These are phyloP conservation scores for Heliconius ethilla DNA, from an alignment of 2,888 invertebrate species.

Conservation along the genomic window DNA sequence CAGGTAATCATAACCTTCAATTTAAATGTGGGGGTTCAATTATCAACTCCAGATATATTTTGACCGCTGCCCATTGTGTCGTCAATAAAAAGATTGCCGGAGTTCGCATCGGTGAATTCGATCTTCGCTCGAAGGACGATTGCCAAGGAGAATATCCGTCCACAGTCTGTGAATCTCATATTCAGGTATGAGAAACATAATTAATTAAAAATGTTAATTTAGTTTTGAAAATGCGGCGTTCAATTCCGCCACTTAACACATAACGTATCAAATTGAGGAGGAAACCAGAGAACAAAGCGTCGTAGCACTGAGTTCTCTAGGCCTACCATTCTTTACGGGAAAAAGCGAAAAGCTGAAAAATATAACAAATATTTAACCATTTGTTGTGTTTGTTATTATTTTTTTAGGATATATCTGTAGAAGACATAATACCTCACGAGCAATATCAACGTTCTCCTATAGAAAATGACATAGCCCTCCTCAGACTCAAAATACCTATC, in stretches of 20 bases:
- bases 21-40: slow-evolving; percentile 73
- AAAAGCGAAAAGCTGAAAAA: neutral
- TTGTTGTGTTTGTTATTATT: neutral
- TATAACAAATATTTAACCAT: neutral
- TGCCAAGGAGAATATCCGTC: slow-evolving; percentile 27
- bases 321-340: too few relatives aligned
- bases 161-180: slow-evolving; percentile 17
- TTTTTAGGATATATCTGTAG: slow-evolving; percentile 21
- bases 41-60: slow-evolving; percentile 70
- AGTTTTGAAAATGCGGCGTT: too few relatives aligned
- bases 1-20: slow-evolving; percentile 11
- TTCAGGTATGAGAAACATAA: slow-evolving; percentile 22
- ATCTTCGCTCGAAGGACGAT: slow-evolving; percentile 16
- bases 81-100: slow-evolving; percentile 29
- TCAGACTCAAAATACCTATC: slow-evolving; percentile 31
- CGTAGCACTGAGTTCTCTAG: too few relatives aligned
- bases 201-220: neutral
- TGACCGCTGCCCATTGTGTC: slow-evolving; percentile 73
- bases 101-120: slow-evolving; percentile 36
- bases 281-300: too few relatives aligned
- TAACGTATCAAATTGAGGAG: too few relatives aligned
- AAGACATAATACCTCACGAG: slow-evolving; percentile 13
- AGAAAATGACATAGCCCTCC: slow-evolving; percentile 35
- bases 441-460: slow-evolving; percentile 12
- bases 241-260: too few relatives aligned